These are phyloP conservation scores for Crotophaga sulcirostris DNA, from an alignment of 2,113 vertebrate species.

Conservation along the genomic window DNA sequence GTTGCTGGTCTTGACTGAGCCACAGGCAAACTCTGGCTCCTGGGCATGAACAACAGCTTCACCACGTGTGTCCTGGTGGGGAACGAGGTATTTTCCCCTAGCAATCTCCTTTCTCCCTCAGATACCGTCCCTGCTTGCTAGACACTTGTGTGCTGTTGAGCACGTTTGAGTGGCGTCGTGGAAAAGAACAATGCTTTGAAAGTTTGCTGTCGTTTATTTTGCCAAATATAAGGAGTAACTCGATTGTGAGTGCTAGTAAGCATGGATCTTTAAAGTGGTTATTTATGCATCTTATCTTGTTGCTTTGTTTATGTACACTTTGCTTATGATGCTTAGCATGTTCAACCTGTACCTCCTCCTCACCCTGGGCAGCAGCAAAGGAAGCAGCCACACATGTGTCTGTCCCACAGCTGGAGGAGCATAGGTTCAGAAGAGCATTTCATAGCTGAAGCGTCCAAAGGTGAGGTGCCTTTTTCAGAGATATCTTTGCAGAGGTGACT, in stretches of 20 bases:
- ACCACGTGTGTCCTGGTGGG: neutral
- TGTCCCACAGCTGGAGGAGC: rapidly evolving
- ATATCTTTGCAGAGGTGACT: neutral
- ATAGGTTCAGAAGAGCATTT: neutral
- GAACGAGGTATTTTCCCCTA: neutral
- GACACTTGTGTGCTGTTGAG: neutral
- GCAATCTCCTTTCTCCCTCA: neutral
- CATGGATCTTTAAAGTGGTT: neutral
- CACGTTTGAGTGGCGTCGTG: rapidly evolving
- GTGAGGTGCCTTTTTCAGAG: neutral
- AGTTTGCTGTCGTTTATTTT: neutral
- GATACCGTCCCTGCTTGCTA: neutral
- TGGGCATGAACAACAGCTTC: neutral
- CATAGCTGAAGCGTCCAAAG: neutral
- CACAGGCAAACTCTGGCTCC: neutral
- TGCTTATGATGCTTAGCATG: rapidly evolving
- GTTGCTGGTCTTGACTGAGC: too few species aligned
- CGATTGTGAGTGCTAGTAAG: neutral
- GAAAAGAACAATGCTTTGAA: neutral
- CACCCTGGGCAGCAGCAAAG: rapidly evolving
- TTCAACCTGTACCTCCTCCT: rapidly evolving
- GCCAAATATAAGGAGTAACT: neutral
- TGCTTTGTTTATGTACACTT: neutral
- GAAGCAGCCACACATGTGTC: rapidly evolving
- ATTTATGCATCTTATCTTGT: neutral